Percentiles rank a stretch among this genome's conserved stretches.
Conservation (phyloP, 92 coral and sea anemone species). For the Epizoanthus illoricatus region DNA sequence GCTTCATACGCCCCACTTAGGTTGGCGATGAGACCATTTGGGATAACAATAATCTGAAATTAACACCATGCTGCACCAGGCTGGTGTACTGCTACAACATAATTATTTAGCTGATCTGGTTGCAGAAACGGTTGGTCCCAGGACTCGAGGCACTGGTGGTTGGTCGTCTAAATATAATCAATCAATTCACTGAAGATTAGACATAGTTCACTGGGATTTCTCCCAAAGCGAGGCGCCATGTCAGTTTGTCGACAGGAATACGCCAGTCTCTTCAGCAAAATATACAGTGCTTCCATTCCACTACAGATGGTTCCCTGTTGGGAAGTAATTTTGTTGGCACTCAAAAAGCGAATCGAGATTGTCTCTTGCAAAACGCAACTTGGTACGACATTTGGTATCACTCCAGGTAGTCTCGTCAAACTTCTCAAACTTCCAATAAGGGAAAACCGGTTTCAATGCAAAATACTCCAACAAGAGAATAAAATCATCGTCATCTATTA, state of each 20-base stretch:
- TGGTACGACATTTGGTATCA: constrained; percentile 34
- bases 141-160: constrained; percentile 34
- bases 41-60: too few species aligned
- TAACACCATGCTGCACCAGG: too few species aligned
- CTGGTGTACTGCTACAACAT: not conserved
- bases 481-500: constrained; percentile 40
- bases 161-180: constrained; percentile 9
- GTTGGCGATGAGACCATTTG: too few species aligned
- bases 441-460: constrained; percentile 18
- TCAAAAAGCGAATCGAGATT: constrained; percentile 8
- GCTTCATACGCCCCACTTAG: too few species aligned
- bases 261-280: constrained; percentile 35
- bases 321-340: constrained; percentile 18
- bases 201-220: constrained; percentile 43
- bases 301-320: constrained; percentile 24
- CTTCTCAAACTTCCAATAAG: constrained; percentile 18
- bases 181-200: constrained; percentile 36
- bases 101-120: constrained; percentile 26
- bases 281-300: constrained; percentile 27
- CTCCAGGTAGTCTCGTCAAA: constrained; percentile 21
- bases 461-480: constrained; percentile 13
- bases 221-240: constrained; percentile 42
- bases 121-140: constrained; percentile 45
- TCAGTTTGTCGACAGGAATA: constrained; percentile 44
- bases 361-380: constrained; percentile 34